phyloP scores from a whole-genome alignment of 2,888 invertebrate genomes.

The Tetragonula carbonaria region DNA sequence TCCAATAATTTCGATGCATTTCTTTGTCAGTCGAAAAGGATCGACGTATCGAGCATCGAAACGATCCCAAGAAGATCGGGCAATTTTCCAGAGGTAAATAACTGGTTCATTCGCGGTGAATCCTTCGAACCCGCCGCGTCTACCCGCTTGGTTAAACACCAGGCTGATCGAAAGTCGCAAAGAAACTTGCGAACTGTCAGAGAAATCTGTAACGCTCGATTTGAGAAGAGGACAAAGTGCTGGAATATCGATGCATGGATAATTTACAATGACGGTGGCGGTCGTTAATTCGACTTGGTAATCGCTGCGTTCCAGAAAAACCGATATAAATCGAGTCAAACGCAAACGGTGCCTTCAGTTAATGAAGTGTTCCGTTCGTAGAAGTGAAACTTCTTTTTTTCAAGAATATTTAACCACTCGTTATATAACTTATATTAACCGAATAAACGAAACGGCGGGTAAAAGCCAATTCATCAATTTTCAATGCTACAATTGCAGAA shows the following conservation, averaged over 20 bases:
- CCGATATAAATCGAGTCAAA: not conserved
- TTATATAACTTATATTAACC: no score
- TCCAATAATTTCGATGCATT: not conserved
- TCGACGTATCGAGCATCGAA: no score
- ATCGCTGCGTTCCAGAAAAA: not conserved
- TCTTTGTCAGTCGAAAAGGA: not conserved
- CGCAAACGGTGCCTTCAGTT: not conserved
- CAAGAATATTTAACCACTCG: no score
- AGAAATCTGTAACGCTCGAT: conserved; percentile 27
- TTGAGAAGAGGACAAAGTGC: not conserved
- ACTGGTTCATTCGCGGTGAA: conserved; percentile 1
- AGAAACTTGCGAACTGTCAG: conserved; percentile 9
- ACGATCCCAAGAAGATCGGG: conserved; percentile 4
- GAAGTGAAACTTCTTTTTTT: no score
- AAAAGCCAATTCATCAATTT: no score
- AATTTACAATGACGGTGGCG: conserved; percentile 7
- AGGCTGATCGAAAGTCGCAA: conserved; percentile 23
- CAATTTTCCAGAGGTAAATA: conserved; percentile 9
- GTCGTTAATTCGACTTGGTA: conserved; percentile 12
- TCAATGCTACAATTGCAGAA: no score
- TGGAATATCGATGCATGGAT: not conserved
- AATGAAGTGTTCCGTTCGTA: no score
- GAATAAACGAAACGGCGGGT: no score
- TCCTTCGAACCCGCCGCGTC: conserved; percentile 40
- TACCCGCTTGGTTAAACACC: conserved; percentile 39